phyloP scores from a whole-genome alignment of 2,113 vertebrate genomes.

The Sapajus apella region DNA sequence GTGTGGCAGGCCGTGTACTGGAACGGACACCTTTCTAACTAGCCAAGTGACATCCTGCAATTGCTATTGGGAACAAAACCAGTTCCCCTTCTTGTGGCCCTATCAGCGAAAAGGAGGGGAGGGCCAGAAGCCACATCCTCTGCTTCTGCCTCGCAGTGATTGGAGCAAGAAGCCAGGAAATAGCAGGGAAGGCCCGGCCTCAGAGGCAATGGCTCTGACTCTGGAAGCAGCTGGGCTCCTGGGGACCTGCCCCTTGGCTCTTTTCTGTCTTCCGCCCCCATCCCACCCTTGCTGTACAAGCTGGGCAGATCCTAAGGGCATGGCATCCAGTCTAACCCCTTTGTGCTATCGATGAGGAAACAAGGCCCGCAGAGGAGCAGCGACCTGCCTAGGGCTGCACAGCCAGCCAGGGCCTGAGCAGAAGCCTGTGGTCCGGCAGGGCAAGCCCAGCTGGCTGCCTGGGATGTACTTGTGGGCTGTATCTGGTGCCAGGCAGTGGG shows the following conservation, averaged over 20 bases:
- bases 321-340: no score
- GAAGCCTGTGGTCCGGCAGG: neutral
- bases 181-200: neutral
- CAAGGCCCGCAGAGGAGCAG: neutral
- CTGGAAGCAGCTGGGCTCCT: neutral
- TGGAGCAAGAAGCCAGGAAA: no score
- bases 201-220: neutral
- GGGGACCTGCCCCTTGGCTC: accelerated
- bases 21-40: neutral
- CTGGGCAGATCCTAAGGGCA: neutral
- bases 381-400: no score
- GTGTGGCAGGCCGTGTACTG: no score
- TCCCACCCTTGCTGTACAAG: no score
- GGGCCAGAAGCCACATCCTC: neutral
- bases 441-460: neutral
- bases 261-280: neutral
- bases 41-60: neutral
- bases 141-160: neutral
- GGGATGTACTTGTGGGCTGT: neutral
- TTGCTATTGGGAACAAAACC: neutral
- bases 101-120: neutral
- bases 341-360: neutral
- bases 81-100: neutral
- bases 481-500: neutral
- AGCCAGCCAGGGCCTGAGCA: no score